Evolutionary conservation across 2,888 invertebrate genomes (phyloP).

Genomic region (Eudemis profundana): DNA sequence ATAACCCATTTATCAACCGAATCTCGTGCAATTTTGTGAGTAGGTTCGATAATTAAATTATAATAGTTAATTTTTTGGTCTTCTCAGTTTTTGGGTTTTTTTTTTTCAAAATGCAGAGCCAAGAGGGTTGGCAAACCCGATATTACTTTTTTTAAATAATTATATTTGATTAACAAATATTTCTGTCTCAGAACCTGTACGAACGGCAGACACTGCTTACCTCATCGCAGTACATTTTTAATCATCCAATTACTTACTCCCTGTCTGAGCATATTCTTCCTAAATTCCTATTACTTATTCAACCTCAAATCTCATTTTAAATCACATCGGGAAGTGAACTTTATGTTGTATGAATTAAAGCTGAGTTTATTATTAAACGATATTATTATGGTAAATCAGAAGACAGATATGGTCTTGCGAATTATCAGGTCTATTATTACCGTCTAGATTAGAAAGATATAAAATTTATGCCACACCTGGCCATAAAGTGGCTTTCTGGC

Average conservation of each 20-base stretch:
- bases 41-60: too few species aligned
- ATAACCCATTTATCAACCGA: too few species aligned
- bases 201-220: background rate
- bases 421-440: slow-evolving; percentile 3
- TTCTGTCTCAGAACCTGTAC: background rate
- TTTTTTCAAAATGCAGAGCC: too few species aligned
- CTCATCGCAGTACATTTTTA: slow-evolving; percentile 8
- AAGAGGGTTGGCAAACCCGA: too few species aligned
- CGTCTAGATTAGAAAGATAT: slow-evolving; percentile 13
- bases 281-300: slow-evolving; percentile 4
- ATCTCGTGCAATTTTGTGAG: too few species aligned
- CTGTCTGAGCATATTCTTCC: slow-evolving; percentile 5
- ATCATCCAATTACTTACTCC: slow-evolving; percentile 23
- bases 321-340: background rate
- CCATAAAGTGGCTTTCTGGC: too few species aligned
- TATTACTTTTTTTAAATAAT: too few species aligned
- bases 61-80: too few species aligned
- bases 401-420: background rate
- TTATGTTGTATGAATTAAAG: background rate
- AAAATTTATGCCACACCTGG: slow-evolving; percentile 1
- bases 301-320: background rate
- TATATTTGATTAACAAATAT: background rate
- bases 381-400: background rate
- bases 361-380: background rate
- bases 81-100: too few species aligned